Conservation (phyloP, 2,888 invertebrate species). For the Mimumesa dahlbomi region DNA sequence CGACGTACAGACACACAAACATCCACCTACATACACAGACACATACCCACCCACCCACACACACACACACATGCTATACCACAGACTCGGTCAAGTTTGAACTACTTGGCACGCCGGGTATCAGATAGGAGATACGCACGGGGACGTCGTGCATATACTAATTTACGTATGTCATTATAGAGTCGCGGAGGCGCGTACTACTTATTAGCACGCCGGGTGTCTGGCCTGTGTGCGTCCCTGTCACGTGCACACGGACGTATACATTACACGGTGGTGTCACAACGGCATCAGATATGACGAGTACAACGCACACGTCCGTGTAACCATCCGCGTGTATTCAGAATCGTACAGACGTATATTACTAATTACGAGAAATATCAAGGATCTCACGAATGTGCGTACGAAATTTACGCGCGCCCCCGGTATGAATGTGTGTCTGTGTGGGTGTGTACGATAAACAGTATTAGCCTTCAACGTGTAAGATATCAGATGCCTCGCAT, state of each 20-base stretch:
- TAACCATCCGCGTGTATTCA: slow-evolving; percentile 30
- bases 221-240: not conserved
- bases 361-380: slow-evolving; percentile 37
- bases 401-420: not conserved
- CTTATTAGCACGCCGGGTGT: slow-evolving; percentile 17
- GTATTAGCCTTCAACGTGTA: slow-evolving; percentile 6
- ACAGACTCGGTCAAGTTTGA: slow-evolving; percentile 3
- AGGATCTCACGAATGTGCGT: slow-evolving; percentile 47
- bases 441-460: too few species aligned
- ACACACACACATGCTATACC: not conserved
- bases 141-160: slow-evolving; percentile 13
- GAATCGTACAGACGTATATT: slow-evolving; percentile 18
- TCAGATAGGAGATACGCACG: slow-evolving; percentile 33
- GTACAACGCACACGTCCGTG: slow-evolving; percentile 1
- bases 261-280: not conserved
- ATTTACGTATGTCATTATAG: slow-evolving; percentile 18
- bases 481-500: slow-evolving; percentile 34
- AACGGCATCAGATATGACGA: not conserved
- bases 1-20: not conserved
- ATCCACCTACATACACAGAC: not conserved
- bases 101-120: slow-evolving; percentile 20
- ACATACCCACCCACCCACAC: too few species aligned
- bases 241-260: not conserved
- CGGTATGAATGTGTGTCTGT: too few species aligned
- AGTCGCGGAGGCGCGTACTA: slow-evolving; percentile 12